These are phyloP conservation scores for Bugulina stolonifera DNA, from an alignment of 2,888 invertebrate species.

Conservation along the genomic window DNA sequence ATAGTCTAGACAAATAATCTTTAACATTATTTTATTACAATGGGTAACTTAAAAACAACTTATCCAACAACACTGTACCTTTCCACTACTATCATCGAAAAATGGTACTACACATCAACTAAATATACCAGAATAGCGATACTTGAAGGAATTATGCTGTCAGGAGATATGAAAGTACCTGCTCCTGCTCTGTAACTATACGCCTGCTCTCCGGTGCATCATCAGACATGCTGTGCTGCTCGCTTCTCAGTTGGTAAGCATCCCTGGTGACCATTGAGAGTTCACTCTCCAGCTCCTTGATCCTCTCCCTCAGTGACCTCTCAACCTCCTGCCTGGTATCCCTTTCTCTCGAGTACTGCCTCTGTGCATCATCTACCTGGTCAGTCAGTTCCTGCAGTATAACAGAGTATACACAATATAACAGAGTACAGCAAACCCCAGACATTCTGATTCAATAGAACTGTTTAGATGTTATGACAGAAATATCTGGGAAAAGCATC, in stretches of 20 bases:
- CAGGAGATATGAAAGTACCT: too few species aligned
- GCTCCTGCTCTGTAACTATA: constrained; percentile 9
- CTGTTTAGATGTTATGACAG: too few species aligned
- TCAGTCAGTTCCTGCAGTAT: constrained; percentile 31
- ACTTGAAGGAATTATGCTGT: too few species aligned
- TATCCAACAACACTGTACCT: too few species aligned
- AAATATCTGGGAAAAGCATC: too few species aligned
- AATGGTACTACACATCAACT: too few species aligned
- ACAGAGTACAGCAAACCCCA: too few species aligned
- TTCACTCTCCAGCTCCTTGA: background rate
- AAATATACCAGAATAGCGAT: too few species aligned
- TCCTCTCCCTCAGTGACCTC: constrained; percentile 4
- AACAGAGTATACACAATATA: too few species aligned
- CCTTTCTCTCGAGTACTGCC: constrained; percentile 59
- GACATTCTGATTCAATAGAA: background rate
- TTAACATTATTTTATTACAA: background rate
- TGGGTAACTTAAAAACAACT: too few species aligned
- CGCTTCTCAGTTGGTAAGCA: background rate
- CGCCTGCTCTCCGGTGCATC: constrained; percentile 4
- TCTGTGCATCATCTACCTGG: constrained; percentile 54
- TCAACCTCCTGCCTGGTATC: constrained; percentile 34
- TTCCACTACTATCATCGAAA: too few species aligned
- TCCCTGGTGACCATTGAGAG: background rate
- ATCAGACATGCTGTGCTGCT: background rate
- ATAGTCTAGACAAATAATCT: constrained; percentile 30